Base-by-base conservation (phyloP, 2,113 vertebrate species). In the Dicerorhinus sumatrensis region DNA sequence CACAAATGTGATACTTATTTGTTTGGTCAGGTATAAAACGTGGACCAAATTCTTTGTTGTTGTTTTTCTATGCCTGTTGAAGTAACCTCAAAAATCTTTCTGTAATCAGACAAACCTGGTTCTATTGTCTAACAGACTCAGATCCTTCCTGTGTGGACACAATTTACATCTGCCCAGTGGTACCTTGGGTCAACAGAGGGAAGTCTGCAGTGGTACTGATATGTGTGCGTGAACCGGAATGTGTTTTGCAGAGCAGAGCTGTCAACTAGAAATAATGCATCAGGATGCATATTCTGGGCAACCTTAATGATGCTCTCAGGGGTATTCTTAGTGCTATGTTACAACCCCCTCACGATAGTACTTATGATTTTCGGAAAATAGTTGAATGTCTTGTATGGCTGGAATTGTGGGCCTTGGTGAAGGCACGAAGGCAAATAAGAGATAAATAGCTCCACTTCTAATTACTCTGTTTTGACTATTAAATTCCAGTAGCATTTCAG, bases 401-500 rank as follows among this genome's bases (percentile, higher is more conserved):
- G 77, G 13, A 63, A 75, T 58, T 72, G 6, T 27, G 9, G 42
- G n/a, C 3, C 12, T 92, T 14, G 2, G 9, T 72, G 48, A 80
- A 65, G 23, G 16, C 8, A 54, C 4, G 6, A 73, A 73, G 31
- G 21, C 72, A 95, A 85, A 56, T 63, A 90, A 67, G 56, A 85
- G 27, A 92, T 46, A 54, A 92, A 86, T 23, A 39, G 1, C 5
- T 84, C 39, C 8, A 69, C 2, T 76, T 70, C 18, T 90, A 95
- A 81, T 95, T 80, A 56, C 21, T 90, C 29, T 18, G 29, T 69
- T 84, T 96, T 93, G 69, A 91, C 3, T 77, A 65, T 67, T 88
- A 76, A 17, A 84, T 95, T 96, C 95, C 25, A 81, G 36, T 69
- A 77, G 13, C 86, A 60, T 97, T 80, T 77, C 56, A 31, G 42